Evolutionary conservation across 2,113 vertebrate species (phyloP), one percentile per base, ranked within the genome.

Genomic region (Amia ocellicauda): DNA sequence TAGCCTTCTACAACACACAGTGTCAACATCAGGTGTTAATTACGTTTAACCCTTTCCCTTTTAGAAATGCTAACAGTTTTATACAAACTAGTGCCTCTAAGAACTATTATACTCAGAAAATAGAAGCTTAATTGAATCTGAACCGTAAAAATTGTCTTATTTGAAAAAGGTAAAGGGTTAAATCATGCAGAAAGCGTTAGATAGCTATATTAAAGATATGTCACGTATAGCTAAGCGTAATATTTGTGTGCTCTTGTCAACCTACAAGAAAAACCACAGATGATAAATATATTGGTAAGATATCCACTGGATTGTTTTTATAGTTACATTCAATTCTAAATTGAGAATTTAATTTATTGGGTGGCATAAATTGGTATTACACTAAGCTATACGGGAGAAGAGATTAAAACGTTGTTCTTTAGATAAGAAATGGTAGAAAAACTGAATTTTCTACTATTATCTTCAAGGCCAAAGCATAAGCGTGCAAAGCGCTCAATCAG

Each of bases 21-120:
- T 53, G 7, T 40, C 64, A 68, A 68, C 40, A 28, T n/a, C 24
- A 14, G 26, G n/a, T 9, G 14, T 31, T 13, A 54, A 41, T 62
- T 19, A 62, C 22, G 42, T 70, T 73, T 71, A 73, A 63, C 72
- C 60, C 60, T 59, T 66, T 56, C 61, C 20, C 29, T 53, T 22
- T 22, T 22, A 40, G n/a, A 51, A 36, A 36, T 36, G 31, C n/a
- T n/a, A 36, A 11, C 11, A 36, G 31, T 11, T 36, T 36, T 36
- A n/a, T n/a, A n/a, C n/a, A n/a, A n/a, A n/a, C n/a, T n/a, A n/a
- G n/a, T n/a, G n/a, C n/a, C n/a, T n/a, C n/a, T n/a, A n/a, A 36
- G 1, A 36, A 11, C 11, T 36, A 11, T 36, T 36, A 36, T 7
- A 36, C 11, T 36, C 11, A 36, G n/a, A 13, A 57, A 27, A 45